Evolutionary conservation across 2,888 invertebrate species (phyloP).

Genomic region (Ophioninae sp.): DNA sequence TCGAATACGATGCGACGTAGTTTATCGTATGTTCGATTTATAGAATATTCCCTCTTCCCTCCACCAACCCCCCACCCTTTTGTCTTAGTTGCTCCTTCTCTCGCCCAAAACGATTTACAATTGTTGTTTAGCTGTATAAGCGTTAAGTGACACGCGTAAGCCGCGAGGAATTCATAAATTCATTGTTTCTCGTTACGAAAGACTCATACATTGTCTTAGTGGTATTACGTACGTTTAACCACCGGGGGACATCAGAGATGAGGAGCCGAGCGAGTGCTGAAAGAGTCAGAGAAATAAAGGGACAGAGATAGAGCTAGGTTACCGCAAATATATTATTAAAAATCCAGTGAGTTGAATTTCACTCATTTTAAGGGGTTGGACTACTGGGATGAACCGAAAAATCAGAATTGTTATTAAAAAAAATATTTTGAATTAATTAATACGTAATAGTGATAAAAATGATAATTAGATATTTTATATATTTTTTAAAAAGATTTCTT

Average conservation of each 20-base stretch:
- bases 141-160: conserved; percentile 64
- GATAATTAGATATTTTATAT: no score
- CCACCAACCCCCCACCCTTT: not conserved
- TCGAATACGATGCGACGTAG: conserved; percentile 47
- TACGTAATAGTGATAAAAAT: no score
- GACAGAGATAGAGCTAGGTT: conserved; percentile 13
- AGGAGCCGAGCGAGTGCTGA: conserved; percentile 3
- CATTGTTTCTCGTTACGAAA: conserved; percentile 64
- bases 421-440: no score
- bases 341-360: conserved; percentile 65
- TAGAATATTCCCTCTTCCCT: conserved; percentile 12
- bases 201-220: conserved; percentile 26
- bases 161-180: conserved; percentile 64
- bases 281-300: not conserved
- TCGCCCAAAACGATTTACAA: conserved; percentile 46
- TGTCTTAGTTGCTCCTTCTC: not conserved
- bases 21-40: conserved; percentile 53
- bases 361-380: conserved; percentile 57
- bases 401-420: no score
- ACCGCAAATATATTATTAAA: conserved; percentile 54
- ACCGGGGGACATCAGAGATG: conserved; percentile 12
- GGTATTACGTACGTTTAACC: conserved; percentile 4
- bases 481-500: no score
- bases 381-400: no score
- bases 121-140: conserved; percentile 50